Evolutionary conservation across 37 sponge, comb jelly and placozoan species (phyloP).

Genomic region (Beroe forskalii): DNA sequence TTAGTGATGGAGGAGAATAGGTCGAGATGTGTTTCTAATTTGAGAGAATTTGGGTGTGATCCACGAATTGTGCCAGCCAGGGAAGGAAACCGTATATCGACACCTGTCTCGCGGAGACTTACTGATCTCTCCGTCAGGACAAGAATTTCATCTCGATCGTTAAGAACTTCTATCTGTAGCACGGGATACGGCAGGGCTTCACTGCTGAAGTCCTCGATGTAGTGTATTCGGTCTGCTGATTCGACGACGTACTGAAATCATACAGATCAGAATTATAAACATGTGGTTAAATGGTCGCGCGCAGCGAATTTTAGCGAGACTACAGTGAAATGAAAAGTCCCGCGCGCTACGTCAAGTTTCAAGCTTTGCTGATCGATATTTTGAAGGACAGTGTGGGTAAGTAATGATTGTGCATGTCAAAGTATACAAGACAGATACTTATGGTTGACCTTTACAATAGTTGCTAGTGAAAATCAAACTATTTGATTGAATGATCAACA

Average conservation of each 20-base stretch:
- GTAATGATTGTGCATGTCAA: slow-evolving; percentile 24
- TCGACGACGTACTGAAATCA: slow-evolving; percentile 40
- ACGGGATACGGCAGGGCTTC: not conserved
- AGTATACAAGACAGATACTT: slow-evolving; percentile 23
- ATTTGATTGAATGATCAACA: slow-evolving; percentile 36
- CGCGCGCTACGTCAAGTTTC: slow-evolving; percentile 51
- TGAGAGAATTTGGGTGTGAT: too few species aligned
- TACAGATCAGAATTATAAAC: not conserved
- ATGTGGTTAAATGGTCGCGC: slow-evolving; percentile 44
- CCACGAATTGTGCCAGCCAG: too few species aligned
- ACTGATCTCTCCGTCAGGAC: slow-evolving; percentile 25
- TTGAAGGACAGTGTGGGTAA: too few species aligned
- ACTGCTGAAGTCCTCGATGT: not conserved
- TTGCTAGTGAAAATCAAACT: slow-evolving; percentile 38
- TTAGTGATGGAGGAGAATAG: too few species aligned
- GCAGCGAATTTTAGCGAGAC: not conserved
- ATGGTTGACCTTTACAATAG: slow-evolving; percentile 33
- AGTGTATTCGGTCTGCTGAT: not conserved
- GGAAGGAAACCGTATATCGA: too few species aligned
- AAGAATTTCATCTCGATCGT: not conserved
- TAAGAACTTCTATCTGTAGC: not conserved
- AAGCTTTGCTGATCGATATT: not conserved
- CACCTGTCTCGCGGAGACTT: too few species aligned
- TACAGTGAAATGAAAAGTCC: too few species aligned
- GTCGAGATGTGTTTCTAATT: too few species aligned